Conservation (phyloP, 2,888 invertebrate species). For the Acleris literana region DNA sequence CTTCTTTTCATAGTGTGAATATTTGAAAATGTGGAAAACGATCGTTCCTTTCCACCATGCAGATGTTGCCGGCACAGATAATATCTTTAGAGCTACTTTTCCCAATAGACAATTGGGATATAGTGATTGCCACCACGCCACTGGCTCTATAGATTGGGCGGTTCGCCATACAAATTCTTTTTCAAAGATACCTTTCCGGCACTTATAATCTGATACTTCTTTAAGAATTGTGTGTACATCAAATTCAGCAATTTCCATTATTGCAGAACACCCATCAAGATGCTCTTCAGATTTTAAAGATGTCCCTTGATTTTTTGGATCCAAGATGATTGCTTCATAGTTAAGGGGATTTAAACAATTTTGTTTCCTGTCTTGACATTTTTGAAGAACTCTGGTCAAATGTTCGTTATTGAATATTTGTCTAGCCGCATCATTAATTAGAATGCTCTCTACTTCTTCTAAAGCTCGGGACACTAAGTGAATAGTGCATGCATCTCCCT, state of each 20-base stretch:
- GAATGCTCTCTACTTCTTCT: background rate
- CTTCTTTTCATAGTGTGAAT: no score
- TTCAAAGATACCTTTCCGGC: conserved; percentile 1
- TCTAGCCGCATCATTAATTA: conserved; percentile 5
- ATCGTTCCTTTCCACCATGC: background rate
- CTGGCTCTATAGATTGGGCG: background rate
- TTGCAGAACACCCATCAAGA: background rate
- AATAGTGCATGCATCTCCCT: conserved; percentile 2
- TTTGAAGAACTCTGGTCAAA: background rate
- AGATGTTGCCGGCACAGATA: background rate
- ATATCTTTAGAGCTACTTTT: conserved; percentile 4
- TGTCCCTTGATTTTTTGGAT: conserved; percentile 2
- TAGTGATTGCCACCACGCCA: conserved; percentile 3
- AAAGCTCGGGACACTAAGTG: conserved; percentile 2
- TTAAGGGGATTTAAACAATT: background rate
- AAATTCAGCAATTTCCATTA: background rate
- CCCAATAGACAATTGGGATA: background rate
- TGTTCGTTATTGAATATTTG: background rate
- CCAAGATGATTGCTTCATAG: background rate
- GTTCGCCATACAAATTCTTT: conserved; percentile 4
- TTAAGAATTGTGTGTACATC: conserved; percentile 1
- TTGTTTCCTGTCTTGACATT: background rate
- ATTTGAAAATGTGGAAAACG: conserved; percentile 1
- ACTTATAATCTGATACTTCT: conserved; percentile 8
- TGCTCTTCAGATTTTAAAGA: conserved; percentile 3